Base-by-base conservation (phyloP, 2,797 vertebrate species). In the Lutjanus campechanus region DNA sequence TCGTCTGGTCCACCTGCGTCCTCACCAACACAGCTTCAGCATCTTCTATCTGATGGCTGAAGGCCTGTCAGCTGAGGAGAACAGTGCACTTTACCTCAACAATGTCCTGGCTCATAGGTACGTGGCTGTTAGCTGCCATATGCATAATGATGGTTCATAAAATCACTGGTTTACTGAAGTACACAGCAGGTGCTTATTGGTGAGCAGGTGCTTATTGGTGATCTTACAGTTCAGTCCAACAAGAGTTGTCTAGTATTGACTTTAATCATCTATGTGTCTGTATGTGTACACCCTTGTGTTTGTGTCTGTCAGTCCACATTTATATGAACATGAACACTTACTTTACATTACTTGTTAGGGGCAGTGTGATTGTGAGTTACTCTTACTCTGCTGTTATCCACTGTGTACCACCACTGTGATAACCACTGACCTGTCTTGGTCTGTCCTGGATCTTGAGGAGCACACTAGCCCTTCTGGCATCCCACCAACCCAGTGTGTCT, bases 41-140 rank as follows among this genome's bases (percentile, higher is more conserved):
- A 91, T 99, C 88, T 98, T 99, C 94, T 95, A 97, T 83, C 88
- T 97, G 91, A 94, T 99, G 96, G 96, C 96, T 90, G 97, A 98
- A 74, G 98, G 98, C 3, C 87, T 98, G 72, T 95, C 97, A 19
- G 77, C 96, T 9, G 98, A 99, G 82, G 98, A 99, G 88, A 98
- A 96, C 92, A 95, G 93, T 5, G 69, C 88, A 22, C 93, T 98
- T 74, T 95, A 96, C 91, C 96, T 99, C 72, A 96, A 89, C 90
- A 96, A 96, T 79, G 83, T 95, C 68, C 90, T 93, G 75, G 83
- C 96, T 69, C 97, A 97, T 88, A 96, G 97, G 97, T 98, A 95
- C 6, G 74, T 67, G 20, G 7, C 55, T 47, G 29, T 77, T 22
- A 54, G 22, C 22, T 69, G 46, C 20, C n/a, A 1, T 67, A 2